Percentiles rank a stretch among this genome's conserved stretches.
These are phyloP conservation scores for Platysternon megacephalum DNA, from an alignment of 2,113 vertebrate genomes.

Conservation along the genomic window DNA sequence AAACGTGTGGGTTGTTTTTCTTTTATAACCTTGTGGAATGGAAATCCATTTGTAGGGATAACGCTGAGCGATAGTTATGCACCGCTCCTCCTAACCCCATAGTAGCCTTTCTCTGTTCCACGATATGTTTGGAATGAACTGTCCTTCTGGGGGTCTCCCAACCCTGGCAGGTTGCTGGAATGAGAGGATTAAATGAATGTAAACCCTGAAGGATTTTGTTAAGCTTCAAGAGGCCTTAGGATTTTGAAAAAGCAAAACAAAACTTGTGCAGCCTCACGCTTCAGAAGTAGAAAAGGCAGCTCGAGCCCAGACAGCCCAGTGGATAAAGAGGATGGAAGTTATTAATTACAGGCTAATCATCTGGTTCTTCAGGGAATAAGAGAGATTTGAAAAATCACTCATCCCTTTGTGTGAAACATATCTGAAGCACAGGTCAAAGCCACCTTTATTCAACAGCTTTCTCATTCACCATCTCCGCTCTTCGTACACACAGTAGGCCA, in stretches of 20 bases:
- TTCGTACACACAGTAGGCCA: neutral
- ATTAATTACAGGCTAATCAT: neutral
- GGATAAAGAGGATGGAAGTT: neutral
- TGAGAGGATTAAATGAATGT: neutral
- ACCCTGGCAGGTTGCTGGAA: neutral
- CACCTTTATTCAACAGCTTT: too few species aligned
- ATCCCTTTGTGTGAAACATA: neutral
- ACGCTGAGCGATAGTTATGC: accelerated
- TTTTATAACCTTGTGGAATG: neutral
- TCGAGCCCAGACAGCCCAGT: neutral
- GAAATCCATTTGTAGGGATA: accelerated
- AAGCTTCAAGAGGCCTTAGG: constrained; percentile 3
- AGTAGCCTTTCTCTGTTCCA: neutral
- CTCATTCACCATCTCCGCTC: neutral
- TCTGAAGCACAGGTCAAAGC: neutral
- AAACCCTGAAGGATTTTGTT: constrained; percentile 10
- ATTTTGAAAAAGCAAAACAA: constrained; percentile 30
- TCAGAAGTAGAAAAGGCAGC: neutral
- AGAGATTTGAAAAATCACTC: neutral
- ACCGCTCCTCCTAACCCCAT: accelerated
- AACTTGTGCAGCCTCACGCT: constrained; percentile 7
- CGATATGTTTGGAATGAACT: accelerated
- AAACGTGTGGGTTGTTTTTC: accelerated
- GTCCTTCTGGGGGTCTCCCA: neutral
- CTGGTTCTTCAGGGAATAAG: neutral